Evolutionary conservation across 1,140 invertebrate species (phyloP), one percentile per base, ranked within the genome.

Genomic region (Tetramorium alpestre): DNA sequence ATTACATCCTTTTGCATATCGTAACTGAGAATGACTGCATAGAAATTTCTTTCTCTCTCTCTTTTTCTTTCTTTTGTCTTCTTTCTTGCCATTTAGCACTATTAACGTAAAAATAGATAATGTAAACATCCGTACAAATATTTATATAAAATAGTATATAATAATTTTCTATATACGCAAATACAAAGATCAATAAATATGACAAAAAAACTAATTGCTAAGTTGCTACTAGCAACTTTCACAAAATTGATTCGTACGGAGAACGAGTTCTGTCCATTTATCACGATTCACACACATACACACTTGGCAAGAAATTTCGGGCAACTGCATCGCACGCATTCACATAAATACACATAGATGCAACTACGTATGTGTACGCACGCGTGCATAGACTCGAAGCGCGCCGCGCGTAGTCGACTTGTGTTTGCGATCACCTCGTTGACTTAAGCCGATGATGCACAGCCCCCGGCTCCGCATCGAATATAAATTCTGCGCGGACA

Each of bases 371-470:
- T 54, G 70, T 60, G 4, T 33, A 76, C 11, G 11, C 28, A 76
- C 86, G 73, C 18, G 22, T 69, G 69, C 87, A 87, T 87, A 73
- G 56, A 85, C 81, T 88, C 28, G 49, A 62, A 11, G 41, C 56
- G 64, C 82, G 65, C 47, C n/a, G 65, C 44, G 87, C 76, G 41
- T 47, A 62, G 60, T 70, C 77, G 70, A 38, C 77, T 87, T 90
- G 88, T 89, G 85, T 89, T 89, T 89, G 85, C 77, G 56, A 87
- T 89, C 85, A 77, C 88, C 88, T 90, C 85, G 87, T 90, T 89
- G 85, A 89, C 87, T 89, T 89, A 89, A 89, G 85, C 85, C 85
- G 88, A 89, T 89, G 89, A 90, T 90, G 85, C 85, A 89, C 85
- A 75, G 70, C 88, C 72, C 80, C 25, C 16, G 77, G 87, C 49